Evolutionary conservation across 35 echinoderm and acorn worm species (phyloP).

Genomic region (Ophiothrix spiculata): DNA sequence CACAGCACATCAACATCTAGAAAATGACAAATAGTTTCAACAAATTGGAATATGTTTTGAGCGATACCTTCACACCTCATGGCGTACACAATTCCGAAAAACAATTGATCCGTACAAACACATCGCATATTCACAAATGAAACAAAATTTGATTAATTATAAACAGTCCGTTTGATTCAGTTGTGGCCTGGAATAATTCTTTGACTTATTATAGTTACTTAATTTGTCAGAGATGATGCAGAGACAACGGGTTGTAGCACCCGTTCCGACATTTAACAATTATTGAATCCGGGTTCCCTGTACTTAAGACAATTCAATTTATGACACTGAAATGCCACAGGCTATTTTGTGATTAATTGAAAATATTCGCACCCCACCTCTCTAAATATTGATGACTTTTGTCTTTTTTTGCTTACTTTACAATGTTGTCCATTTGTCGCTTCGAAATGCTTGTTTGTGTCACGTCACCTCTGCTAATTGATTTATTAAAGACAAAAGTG

Average conservation of each 20-base stretch:
- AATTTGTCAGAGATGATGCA: not conserved
- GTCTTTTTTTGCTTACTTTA: no score
- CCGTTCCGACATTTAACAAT: constrained; percentile 2
- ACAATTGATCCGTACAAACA: not conserved
- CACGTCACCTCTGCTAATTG: not conserved
- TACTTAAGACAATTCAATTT: constrained; percentile 10
- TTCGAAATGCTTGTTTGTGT: not conserved
- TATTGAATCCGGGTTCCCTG: not conserved
- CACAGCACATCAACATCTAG: not conserved
- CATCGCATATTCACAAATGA: not conserved
- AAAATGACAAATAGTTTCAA: not conserved
- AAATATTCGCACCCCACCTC: not conserved
- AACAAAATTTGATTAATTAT: constrained; percentile 11
- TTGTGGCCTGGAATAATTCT: not conserved
- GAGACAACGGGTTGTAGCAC: not conserved
- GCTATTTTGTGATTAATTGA: constrained; percentile 16
- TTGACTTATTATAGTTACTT: not conserved
- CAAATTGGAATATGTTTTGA: no score
- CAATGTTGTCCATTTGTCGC: not conserved
- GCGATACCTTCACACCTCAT: no score
- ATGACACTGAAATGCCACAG: not conserved
- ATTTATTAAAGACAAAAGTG: not conserved
- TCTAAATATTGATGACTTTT: constrained; percentile 9
- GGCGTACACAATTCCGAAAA: not conserved
- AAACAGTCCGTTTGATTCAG: not conserved